Evolutionary conservation across 2,797 vertebrate genomes (phyloP), one percentile per base, ranked within the genome.

Genomic region (Ctenosaura bakeri): DNA sequence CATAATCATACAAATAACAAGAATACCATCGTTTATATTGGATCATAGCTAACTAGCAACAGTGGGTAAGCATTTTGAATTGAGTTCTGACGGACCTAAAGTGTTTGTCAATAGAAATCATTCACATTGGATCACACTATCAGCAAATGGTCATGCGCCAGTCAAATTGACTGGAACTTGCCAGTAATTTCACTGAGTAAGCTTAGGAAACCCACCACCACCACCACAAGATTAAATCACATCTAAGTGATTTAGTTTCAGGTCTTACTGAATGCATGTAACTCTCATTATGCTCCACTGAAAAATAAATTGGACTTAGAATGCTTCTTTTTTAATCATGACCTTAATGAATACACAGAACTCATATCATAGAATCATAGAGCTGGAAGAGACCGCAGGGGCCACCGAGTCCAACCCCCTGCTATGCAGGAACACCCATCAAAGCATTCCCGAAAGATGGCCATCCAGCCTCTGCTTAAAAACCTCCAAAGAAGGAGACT

Each of bases 321-420:
- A 80, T n/a, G 16, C 18, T 66, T 78, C 29, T 46, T 35, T 87
- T 18, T 38, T 6, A 38, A 54, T 77, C 13, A 13, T 62, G 14
- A 46, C 7, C 22, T 90, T 94, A 93, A 90, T 76, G 84, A 90
- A 93, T 88, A 69, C 66, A 69, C 66, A 93, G 91, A 94, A 93
- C 82, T 89, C 89, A 81, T 38, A 92, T n/a, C n/a, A n/a, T n/a
- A n/a, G n/a, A n/a, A n/a, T n/a, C n/a, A n/a, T n/a, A n/a, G n/a
- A n/a, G n/a, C n/a, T n/a, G n/a, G n/a, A n/a, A n/a, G n/a, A n/a
- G n/a, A n/a, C n/a, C n/a, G n/a, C n/a, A n/a, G n/a, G n/a, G n/a
- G n/a, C n/a, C n/a, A n/a, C n/a, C n/a, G n/a, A n/a, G n/a, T n/a
- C n/a, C n/a, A n/a, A n/a, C n/a, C n/a, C n/a, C n/a, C n/a, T n/a